Conservation (phyloP, 2,797 vertebrate genomes). For the Emys orbicularis region DNA sequence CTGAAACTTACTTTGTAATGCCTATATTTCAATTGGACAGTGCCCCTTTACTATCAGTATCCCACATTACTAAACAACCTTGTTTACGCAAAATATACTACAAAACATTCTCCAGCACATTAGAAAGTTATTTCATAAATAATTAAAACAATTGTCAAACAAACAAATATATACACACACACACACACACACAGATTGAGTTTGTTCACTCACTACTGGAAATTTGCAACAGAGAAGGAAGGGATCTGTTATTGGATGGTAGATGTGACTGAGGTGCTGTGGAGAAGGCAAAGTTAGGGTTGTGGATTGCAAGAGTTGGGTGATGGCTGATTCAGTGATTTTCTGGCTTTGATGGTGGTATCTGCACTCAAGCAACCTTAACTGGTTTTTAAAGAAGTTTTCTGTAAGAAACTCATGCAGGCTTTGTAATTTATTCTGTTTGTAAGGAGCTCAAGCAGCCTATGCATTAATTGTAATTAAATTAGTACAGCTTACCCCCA, state of each 20-base stretch:
- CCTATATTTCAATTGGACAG: not conserved
- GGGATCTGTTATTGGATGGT: fast-evolving
- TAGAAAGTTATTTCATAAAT: conserved; percentile 3
- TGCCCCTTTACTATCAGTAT: fast-evolving
- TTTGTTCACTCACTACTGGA: not conserved
- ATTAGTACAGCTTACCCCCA: no score
- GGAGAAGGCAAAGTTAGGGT: not conserved
- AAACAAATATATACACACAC: conserved; percentile 43
- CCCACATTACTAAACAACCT: conserved; percentile 34
- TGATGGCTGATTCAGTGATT: fast-evolving
- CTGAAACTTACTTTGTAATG: fast-evolving
- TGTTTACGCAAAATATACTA: conserved; percentile 32
- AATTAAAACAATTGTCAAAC: conserved; percentile 66
- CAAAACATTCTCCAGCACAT: not conserved
- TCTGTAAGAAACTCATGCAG: not conserved
- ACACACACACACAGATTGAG: not conserved
- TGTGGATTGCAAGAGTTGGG: fast-evolving
- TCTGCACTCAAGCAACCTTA: not conserved
- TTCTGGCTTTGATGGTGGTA: not conserved
- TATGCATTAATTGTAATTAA: no score
- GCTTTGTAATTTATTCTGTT: no score
- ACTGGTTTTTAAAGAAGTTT: not conserved
- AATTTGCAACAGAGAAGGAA: fast-evolving
- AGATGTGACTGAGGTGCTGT: not conserved
- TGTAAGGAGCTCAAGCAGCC: no score